Conservation (phyloP, 2,797 vertebrate genomes). For the Simalia tracyae region DNA sequence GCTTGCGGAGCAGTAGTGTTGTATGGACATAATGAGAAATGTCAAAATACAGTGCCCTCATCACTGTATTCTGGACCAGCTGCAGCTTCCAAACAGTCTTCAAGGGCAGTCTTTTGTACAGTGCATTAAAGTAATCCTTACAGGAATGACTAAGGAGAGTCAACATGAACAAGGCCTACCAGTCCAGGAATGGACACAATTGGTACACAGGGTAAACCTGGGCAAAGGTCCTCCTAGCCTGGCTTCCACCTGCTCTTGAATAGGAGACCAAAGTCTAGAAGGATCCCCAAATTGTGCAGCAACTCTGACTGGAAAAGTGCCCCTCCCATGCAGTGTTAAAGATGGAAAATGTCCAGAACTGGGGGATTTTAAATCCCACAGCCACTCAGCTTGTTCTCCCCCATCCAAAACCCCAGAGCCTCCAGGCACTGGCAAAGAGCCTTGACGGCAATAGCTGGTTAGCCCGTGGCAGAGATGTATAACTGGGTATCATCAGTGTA, state of each 20-base stretch:
- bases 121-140: background rate
- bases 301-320: background rate
- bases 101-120: background rate
- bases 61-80: background rate
- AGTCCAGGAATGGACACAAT: background rate
- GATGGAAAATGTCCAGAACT: background rate
- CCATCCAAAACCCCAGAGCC: background rate
- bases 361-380: background rate
- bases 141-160: background rate
- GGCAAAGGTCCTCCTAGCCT: background rate
- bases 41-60: background rate
- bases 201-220: background rate
- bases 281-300: background rate
- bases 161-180: background rate
- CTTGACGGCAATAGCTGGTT: background rate
- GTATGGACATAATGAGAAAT: background rate
- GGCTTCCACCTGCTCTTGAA: background rate
- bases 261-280: background rate
- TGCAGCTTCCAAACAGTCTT: background rate
- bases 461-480: background rate
- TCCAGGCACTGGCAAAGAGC: background rate
- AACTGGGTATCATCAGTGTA: background rate
- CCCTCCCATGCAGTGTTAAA: background rate
- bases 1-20: background rate
- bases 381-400: background rate